A percentile compares a stretch with the other conserved stretches of the same genome.
These are phyloP conservation scores for Cabera pusaria DNA, from an alignment of 2,888 invertebrate species.

Conservation along the genomic window DNA sequence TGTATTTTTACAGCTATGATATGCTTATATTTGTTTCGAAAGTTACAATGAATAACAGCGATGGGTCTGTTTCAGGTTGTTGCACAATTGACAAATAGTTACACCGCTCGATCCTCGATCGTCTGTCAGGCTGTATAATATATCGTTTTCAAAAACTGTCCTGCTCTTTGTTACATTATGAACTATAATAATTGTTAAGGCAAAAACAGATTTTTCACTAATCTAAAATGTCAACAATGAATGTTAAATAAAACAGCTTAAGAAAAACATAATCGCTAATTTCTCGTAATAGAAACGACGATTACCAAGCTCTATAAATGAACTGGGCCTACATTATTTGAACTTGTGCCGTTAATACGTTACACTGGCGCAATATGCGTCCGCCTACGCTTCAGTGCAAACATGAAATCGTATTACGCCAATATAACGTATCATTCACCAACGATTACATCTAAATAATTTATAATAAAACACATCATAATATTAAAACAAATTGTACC, in stretches of 20 bases:
- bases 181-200: conserved; percentile 75
- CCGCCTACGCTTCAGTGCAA: conserved; percentile 17
- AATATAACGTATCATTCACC: conserved; percentile 61
- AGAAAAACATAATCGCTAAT: conserved; percentile 56
- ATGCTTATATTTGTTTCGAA: conserved; percentile 93
- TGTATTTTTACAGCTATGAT: conserved; percentile 95
- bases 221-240: conserved; percentile 81
- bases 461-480: conserved; percentile 77
- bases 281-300: conserved; percentile 56
- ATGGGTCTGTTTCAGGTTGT: conserved; percentile 69
- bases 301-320: conserved; percentile 74
- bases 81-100: conserved; percentile 78
- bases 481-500: conserved; percentile 80
- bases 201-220: conserved; percentile 79
- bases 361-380: conserved; percentile 60
- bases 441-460: conserved; percentile 75
- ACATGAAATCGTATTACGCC: conserved; percentile 54
- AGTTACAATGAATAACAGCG: conserved; percentile 84
- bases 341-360: conserved; percentile 76
- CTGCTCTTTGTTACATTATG: conserved; percentile 75
- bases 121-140: conserved; percentile 67
- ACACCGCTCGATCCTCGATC: conserved; percentile 63
- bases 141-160: conserved; percentile 68
- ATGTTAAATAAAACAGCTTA: conserved; percentile 81
- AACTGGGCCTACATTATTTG: conserved; percentile 80